A percentile compares a stretch with the other conserved stretches of the same genome.
These are phyloP conservation scores for Atta cephalotes DNA, from an alignment of 1,140 invertebrate genomes.

Conservation along the genomic window DNA sequence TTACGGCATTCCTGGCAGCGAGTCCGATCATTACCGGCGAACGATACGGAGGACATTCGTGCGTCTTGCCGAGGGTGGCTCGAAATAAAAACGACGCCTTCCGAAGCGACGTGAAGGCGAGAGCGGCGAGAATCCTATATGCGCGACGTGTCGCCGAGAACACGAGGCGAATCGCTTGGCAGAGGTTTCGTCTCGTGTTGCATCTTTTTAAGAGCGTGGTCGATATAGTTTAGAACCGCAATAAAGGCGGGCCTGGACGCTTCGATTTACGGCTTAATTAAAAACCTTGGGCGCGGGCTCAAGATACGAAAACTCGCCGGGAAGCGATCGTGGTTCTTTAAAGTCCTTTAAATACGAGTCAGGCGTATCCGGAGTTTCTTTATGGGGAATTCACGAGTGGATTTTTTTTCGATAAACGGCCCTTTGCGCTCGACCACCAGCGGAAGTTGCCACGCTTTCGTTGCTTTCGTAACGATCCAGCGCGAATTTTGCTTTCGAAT, in stretches of 20 bases:
- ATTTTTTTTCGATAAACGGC: conserved; percentile 62
- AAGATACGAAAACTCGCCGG: conserved; percentile 73
- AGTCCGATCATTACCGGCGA: conserved; percentile 65
- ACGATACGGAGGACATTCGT: conserved; percentile 5
- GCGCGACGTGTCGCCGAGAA: conserved; percentile 50
- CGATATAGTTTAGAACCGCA: conserved; percentile 76
- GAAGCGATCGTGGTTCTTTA: conserved; percentile 71
- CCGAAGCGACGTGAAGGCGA: conserved; percentile 4
- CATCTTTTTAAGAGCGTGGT: conserved; percentile 65
- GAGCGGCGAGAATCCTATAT: background rate
- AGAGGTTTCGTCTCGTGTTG: conserved; percentile 51
- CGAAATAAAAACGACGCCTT: conserved; percentile 63
- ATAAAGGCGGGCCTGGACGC: conserved; percentile 74
- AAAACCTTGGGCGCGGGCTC: conserved; percentile 73
- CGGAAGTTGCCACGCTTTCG: conserved; percentile 51
- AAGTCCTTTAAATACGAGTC: conserved; percentile 80
- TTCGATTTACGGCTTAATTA: conserved; percentile 82
- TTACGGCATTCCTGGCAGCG: conserved; percentile 68
- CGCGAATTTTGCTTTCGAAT: background rate
- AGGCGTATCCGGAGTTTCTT: conserved; percentile 68
- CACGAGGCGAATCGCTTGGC: conserved; percentile 6
- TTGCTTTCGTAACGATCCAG: conserved; percentile 35
- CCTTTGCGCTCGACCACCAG: background rate
- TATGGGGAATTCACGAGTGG: conserved; percentile 64
- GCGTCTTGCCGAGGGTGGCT: conserved; percentile 54